Percentiles rank a stretch among this genome's conserved stretches.
Conservation (phyloP, 1,140 invertebrate genomes). For the Papilio xuthus region DNA sequence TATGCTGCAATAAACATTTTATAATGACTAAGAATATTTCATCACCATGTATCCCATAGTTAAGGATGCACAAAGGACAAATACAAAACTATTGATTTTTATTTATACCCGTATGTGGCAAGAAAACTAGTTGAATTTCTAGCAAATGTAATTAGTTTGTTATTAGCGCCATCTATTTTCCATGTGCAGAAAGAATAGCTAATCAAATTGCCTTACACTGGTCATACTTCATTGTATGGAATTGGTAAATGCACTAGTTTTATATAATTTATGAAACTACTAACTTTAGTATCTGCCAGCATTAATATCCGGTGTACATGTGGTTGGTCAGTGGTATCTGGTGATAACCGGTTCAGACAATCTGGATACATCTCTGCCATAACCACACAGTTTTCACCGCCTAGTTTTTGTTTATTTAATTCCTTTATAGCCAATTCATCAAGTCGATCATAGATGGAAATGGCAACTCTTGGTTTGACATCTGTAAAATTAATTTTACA, state of each 20-base stretch:
- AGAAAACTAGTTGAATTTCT: no score
- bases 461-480: slow-evolving; percentile 65
- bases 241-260: not conserved
- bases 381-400: slow-evolving; percentile 64
- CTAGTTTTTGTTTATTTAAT: slow-evolving; percentile 53
- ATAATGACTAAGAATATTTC: not conserved
- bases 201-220: not conserved
- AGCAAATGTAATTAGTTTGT: not conserved
- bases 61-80: no score
- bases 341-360: slow-evolving; percentile 66
- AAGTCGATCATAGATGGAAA: slow-evolving; percentile 60
- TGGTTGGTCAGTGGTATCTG: slow-evolving; percentile 71
- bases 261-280: slow-evolving; percentile 26
- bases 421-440: slow-evolving; percentile 64
- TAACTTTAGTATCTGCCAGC: slow-evolving; percentile 75
- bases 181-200: not conserved
- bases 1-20: slow-evolving; percentile 58
- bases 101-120: no score
- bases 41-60: not conserved
- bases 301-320: slow-evolving; percentile 71
- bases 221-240: no score
- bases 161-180: not conserved
- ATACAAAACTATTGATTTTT: no score
- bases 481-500: slow-evolving; percentile 52
- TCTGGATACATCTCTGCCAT: slow-evolving; percentile 71